A percentile compares a stretch with the other conserved stretches of the same genome.
phyloP scores from a whole-genome alignment of 1,140 invertebrate genomes.

The Drosophila albomicans region DNA sequence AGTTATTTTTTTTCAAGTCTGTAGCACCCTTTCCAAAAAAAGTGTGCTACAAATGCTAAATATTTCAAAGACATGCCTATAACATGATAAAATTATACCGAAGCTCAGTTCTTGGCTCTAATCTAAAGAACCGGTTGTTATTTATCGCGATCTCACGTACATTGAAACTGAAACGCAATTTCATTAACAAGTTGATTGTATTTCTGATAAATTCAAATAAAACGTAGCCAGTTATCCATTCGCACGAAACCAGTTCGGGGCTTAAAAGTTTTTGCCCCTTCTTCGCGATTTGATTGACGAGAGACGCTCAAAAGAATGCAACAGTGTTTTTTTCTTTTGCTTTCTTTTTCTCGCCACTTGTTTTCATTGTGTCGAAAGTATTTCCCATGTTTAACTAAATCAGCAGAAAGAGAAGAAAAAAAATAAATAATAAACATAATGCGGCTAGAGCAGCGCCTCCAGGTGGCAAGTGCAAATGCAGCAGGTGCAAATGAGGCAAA shows the following conservation, averaged over 20 bases:
- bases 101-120: background rate
- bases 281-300: background rate
- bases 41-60: too few relatives aligned
- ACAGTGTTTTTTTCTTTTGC: conserved; percentile 47
- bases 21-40: too few relatives aligned
- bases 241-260: conserved; percentile 49
- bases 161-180: conserved; percentile 11
- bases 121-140: conserved; percentile 28
- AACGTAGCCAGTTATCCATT: conserved; percentile 25
- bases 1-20: too few relatives aligned
- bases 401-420: background rate
- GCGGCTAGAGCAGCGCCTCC: background rate
- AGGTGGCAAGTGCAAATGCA: conserved; percentile 58
- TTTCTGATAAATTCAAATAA: conserved; percentile 44
- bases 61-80: too few relatives aligned
- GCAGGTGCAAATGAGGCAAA: conserved; percentile 79
- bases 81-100: background rate
- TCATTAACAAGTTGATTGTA: conserved; percentile 70
- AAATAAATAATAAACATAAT: conserved; percentile 20
- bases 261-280: conserved; percentile 5
- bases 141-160: conserved; percentile 18
- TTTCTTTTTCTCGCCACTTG: conserved; percentile 23
- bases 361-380: conserved; percentile 44
- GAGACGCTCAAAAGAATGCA: conserved; percentile 54
- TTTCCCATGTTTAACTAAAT: conserved; percentile 29